Base-by-base conservation (phyloP, 2,888 invertebrate species). In the Tinea pellionella region DNA sequence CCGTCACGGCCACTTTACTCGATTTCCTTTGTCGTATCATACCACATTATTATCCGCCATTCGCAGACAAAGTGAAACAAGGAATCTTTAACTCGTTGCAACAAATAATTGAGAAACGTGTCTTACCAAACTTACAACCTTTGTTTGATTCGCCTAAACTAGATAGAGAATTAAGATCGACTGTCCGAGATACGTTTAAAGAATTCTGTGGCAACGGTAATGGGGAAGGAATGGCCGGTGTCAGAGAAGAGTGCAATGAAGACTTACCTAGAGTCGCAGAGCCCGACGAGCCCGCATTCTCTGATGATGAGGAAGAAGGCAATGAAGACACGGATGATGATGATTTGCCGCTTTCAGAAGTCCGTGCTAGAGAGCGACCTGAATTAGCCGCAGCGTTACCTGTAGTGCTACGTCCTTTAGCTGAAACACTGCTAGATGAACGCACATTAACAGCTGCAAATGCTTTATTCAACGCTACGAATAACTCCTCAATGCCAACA, bases 21-120 rank as follows among this genome's bases (percentile, higher is more conserved):
- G 96, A 97, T 80, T 99, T 97, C 84, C 89, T 97, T 64, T 96
- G 96, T 83, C 88, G 96, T 90, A 95, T 96, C 75, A 95, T 96
- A 83, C 91, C 93, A 67, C 93, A 96, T 77, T 97, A 95, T 77
- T 93, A 94, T 83, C 95, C 95, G 59, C 89, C 92, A 29, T 89
- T 93, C 70, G 89, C 92, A 55, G 94, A 94, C 24, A 93, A 93
- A 87, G 94, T 97, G 6, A 90, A 91, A 68, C 90, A 91, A 69
- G 95, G 95, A 12, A 93, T 96, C 69, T 94, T 92, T 74, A 92
- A 93, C 63, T 95, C 96, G 4, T 79, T 97, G 16, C 89, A 92
- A 66, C 94, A 95, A 75, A 96, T 97, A 68, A 89, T 96, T 64
- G 96, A 96, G 70, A 98, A 98, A 85, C 90, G 97, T 74, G 98